These are phyloP conservation scores for Amphiprion ocellaris DNA, from an alignment of 2,113 vertebrate species.

Conservation along the genomic window DNA sequence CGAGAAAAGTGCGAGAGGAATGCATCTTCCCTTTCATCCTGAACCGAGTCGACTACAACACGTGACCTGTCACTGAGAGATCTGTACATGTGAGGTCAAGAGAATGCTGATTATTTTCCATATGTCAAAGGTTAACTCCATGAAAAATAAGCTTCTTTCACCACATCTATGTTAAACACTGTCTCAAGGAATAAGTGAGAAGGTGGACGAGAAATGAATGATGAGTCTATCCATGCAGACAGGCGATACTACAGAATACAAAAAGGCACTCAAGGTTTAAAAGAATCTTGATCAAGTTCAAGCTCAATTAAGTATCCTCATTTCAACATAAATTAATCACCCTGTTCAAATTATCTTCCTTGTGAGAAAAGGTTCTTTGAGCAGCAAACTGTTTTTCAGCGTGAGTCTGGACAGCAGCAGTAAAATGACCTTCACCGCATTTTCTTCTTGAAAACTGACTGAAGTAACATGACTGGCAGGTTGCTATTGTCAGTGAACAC, in stretches of 20 bases:
- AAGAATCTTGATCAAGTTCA: not conserved
- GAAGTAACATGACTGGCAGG: conserved; percentile 22
- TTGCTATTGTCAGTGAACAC: conserved; percentile 24
- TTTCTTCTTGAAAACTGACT: conserved; percentile 6
- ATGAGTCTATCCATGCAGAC: too few relatives aligned
- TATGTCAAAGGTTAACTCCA: conserved; percentile 23
- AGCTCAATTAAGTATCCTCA: not conserved
- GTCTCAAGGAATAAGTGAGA: too few relatives aligned
- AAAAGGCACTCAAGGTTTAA: not conserved
- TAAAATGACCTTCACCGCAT: conserved; percentile 8
- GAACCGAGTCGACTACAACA: not conserved
- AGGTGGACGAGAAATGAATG: too few relatives aligned
- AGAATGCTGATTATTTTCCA: not conserved
- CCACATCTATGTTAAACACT: not conserved
- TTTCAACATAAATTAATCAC: not conserved
- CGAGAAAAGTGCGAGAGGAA: conserved; percentile 18
- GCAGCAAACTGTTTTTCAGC: not conserved
- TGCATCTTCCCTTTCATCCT: conserved; percentile 39
- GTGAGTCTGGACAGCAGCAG: not conserved
- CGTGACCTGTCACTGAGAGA: conserved; percentile 7
- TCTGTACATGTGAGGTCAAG: not conserved
- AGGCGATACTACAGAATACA: not conserved
- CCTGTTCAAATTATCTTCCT: not conserved
- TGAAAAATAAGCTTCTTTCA: not conserved
- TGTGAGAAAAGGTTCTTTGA: not conserved